Evolutionary conservation across 2,888 invertebrate species (phyloP), one percentile per base, ranked within the genome.

Genomic region (Drosophila sordidula): DNA sequence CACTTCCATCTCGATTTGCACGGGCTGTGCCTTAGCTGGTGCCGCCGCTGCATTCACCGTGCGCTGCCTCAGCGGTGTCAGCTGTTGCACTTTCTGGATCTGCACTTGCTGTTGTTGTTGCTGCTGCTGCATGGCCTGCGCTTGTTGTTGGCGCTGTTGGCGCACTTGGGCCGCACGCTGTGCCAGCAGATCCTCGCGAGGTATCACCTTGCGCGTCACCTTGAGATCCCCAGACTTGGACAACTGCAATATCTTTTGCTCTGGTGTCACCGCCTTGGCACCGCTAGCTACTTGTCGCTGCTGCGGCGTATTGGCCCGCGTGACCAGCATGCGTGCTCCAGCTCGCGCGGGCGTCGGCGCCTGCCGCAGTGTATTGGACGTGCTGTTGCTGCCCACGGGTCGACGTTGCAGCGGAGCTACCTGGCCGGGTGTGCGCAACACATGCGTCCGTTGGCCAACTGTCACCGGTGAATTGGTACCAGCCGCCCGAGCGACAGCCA

Each of bases 211-310:
- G 83, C 87, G 93, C 76, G 91, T 93, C 74, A 90, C 93, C 90
- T 90, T 93, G 87, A 80, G 92, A 91, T 91, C 94, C 76, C 80
- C 94, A 83, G 90, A 93, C 87, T 93, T 93, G 0, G 94, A 93
- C 0, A 93, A 91, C 26, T 93, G 93, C 6, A 92, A 67, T 29
- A 92, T 92, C 82, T 92, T 92, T 62, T 92, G 92, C 61, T 92
- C 92, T 0, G 92, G 92, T 9, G 92, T 92, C 16, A 91, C 90
- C 32, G 79, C 86, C 46, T 91, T 90, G 9, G 39, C 49, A 22
- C 29, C 29, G 8, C 68, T 58, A 50, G 62, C 51, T 3, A 55
- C 18, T 34, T 54, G 57, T n/a, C 65, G 52, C 50, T 69, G 75
- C 54, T 52, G 74, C 5, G 50, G 75, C 12, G 77, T 55, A 26